Conservation (phyloP, 2,113 vertebrate genomes). For the Machaerirhynchus nigripectus region DNA sequence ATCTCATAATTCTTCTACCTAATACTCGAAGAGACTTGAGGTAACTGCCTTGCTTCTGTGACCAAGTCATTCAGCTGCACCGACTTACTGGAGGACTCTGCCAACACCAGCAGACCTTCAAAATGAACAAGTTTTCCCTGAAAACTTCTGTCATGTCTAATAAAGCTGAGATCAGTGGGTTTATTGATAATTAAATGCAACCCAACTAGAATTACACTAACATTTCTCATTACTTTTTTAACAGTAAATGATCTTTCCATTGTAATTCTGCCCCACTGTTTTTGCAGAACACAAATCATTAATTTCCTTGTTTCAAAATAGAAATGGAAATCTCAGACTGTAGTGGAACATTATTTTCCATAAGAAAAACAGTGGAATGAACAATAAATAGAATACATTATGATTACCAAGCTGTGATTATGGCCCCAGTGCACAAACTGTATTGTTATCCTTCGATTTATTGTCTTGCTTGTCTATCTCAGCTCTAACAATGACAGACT, state of each 20-base stretch:
- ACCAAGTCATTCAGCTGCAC: not conserved
- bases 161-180: not conserved
- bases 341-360: not conserved
- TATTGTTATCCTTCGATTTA: constrained; percentile 12
- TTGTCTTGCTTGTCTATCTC: not conserved
- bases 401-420: constrained; percentile 25
- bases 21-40: not conserved
- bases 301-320: not conserved
- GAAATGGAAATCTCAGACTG: not conserved
- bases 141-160: not conserved
- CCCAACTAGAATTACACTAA: not conserved
- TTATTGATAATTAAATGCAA: not conserved
- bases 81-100: not conserved
- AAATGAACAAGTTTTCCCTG: not conserved
- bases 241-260: not conserved
- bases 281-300: not conserved
- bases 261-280: not conserved
- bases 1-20: not conserved
- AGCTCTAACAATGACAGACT: not conserved
- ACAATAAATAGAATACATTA: not conserved
- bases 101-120: not conserved
- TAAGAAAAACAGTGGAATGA: not conserved
- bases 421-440: not conserved
- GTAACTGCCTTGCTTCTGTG: not conserved
- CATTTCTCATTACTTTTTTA: not conserved